Percentiles rank a stretch among this genome's conserved stretches.
Evolutionary conservation across 2,888 invertebrate genomes (phyloP).

Genomic region (Hyles lineata): DNA sequence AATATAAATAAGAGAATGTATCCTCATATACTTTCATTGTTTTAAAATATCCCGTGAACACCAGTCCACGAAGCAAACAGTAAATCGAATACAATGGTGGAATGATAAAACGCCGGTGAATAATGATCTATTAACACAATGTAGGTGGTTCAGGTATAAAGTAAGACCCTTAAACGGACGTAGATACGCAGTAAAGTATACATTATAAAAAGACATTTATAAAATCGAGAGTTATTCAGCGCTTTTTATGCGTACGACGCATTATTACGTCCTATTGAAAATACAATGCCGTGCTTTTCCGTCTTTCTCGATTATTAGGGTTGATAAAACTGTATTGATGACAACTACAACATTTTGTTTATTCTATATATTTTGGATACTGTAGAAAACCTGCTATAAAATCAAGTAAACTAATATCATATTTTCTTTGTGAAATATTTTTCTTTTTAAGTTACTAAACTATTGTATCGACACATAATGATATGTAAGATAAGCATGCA

Average conservation of each 20-base stretch:
- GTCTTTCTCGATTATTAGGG: not conserved
- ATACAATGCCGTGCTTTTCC: not conserved
- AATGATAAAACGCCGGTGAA: constrained; percentile 15
- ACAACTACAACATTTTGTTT: too few species aligned
- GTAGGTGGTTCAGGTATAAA: constrained; percentile 1
- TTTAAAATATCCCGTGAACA: constrained; percentile 19
- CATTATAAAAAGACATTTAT: constrained; percentile 2
- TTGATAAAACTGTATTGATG: too few species aligned
- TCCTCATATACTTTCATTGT: constrained; percentile 17
- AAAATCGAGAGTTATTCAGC: constrained; percentile 1
- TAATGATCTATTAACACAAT: constrained; percentile 22
- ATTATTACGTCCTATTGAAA: not conserved
- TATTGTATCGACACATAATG: too few species aligned
- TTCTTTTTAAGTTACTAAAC: too few species aligned
- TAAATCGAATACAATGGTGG: constrained; percentile 23
- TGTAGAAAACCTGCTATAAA: too few species aligned
- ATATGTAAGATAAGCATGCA: too few species aligned
- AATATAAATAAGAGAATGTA: not conserved
- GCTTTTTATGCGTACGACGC: not conserved
- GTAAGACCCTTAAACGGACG: not conserved
- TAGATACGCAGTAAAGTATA: not conserved
- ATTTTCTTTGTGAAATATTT: too few species aligned
- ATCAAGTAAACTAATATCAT: too few species aligned
- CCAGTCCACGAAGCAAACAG: constrained; percentile 7
- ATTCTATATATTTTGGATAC: too few species aligned